Conservation (phyloP, 2,888 invertebrate genomes). For the Campaea margaritaria region DNA sequence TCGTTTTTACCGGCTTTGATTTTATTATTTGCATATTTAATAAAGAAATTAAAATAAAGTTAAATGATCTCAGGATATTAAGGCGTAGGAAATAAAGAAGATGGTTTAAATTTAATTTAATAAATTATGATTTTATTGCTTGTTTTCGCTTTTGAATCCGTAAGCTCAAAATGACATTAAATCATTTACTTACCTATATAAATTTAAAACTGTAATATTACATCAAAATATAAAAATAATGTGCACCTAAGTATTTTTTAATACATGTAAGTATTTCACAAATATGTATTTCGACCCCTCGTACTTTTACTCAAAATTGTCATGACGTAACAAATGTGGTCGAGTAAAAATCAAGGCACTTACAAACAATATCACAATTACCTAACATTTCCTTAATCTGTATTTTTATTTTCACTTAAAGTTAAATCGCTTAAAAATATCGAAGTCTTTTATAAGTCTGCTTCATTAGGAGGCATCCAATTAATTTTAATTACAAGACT, state of each 20-base stretch:
- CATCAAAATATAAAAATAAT: too few relatives aligned
- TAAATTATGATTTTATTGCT: neutral
- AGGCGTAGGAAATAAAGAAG: neutral
- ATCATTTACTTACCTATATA: too few relatives aligned
- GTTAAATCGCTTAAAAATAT: conserved; percentile 32
- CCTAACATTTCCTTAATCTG: conserved; percentile 17
- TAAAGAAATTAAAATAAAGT: too few relatives aligned
- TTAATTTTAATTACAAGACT: conserved; percentile 1
- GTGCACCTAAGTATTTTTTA: too few relatives aligned
- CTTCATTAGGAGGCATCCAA: conserved; percentile 7
- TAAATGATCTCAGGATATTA: too few relatives aligned
- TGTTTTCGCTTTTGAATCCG: neutral
- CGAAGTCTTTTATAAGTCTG: conserved; percentile 28
- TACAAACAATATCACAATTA: conserved; percentile 44
- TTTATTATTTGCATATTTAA: too few relatives aligned
- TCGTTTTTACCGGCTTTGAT: too few relatives aligned
- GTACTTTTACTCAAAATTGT: conserved; percentile 55
- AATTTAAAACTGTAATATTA: too few relatives aligned
- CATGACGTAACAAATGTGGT: conserved; percentile 29
- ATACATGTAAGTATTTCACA: too few relatives aligned
- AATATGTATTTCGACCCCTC: conserved; percentile 23
- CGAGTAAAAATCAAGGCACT: conserved; percentile 64
- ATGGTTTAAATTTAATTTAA: neutral
- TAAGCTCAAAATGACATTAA: too few relatives aligned
- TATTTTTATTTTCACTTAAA: conserved; percentile 21